These are phyloP conservation scores for Acrobasis consociella DNA, from an alignment of 2,888 invertebrate genomes.

Conservation along the genomic window DNA sequence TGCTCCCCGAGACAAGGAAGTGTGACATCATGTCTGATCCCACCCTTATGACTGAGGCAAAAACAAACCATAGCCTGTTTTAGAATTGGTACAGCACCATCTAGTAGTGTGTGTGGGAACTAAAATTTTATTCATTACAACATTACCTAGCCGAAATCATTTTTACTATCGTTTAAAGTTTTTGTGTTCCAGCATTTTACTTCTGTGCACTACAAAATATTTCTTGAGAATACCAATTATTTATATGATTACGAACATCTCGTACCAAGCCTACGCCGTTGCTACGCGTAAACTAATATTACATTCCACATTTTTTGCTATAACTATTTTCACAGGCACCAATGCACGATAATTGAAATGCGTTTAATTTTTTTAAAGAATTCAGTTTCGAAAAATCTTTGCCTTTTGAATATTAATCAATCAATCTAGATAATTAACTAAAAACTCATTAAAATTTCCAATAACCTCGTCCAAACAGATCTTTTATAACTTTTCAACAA, in stretches of 20 bases:
- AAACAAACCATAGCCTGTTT: conserved; percentile 50
- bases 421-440: background rate
- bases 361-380: background rate
- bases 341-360: background rate
- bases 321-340: too few species aligned
- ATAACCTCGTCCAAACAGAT: conserved; percentile 1
- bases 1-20: conserved; percentile 95
- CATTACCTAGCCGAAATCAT: too few species aligned
- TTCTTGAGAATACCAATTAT: too few species aligned
- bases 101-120: conserved; percentile 42
- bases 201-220: too few species aligned
- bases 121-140: background rate
- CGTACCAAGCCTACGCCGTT: conserved; percentile 1
- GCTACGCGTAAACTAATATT: background rate
- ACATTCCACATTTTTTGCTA: background rate
- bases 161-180: too few species aligned
- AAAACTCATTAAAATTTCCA: background rate
- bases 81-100: conserved; percentile 56
- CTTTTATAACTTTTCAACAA: conserved; percentile 3
- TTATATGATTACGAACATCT: background rate
- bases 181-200: too few species aligned
- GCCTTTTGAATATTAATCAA: too few species aligned
- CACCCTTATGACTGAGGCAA: conserved; percentile 24
- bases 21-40: conserved; percentile 25
- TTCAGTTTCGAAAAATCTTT: too few species aligned